Base-by-base conservation (phyloP, 2,797 vertebrate species). In the Macrochelys suwanniensis region DNA sequence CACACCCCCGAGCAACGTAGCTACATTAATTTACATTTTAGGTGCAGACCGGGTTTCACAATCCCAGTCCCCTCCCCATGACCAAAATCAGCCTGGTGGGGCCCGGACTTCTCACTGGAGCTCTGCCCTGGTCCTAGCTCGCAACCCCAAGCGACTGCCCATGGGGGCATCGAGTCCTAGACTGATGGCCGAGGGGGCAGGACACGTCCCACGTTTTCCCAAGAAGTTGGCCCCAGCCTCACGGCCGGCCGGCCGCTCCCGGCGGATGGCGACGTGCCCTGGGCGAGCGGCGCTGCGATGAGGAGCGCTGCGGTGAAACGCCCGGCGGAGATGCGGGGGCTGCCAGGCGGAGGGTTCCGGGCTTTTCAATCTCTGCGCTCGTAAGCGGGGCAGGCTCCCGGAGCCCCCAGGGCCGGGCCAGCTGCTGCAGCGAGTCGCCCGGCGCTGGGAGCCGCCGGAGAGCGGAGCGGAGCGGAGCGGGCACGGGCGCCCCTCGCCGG, bases 211-310 rank as follows among this genome's bases (percentile, higher is more conserved):
- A 8, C 5, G 61, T 19, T 19, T 65, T 4, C 11, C 12, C n/a
- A 1, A 37, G 33, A n/a, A n/a, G 61, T 5, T 19, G n/a, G 61
- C 61, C 21, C 16, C 3, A n/a, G n/a, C 61, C 2, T 5, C 33
- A 9, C 2, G 17, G n/a, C n/a, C n/a, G 17, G 9, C 65, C 0
- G n/a, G 17, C 33, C 65, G 4, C 7, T 17, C 65, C n/a, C 5
- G 4, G 16, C 33, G 1, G n/a, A 5, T 2, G 9, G n/a, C 65
- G n/a, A 33, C n/a, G 33, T 3, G 65, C 65, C 65, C 17, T 9
- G 57, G 16, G 65, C 65, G 11, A 21, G 61, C 33, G 4, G 59
- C 16, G 59, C 31, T 33, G 6, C 59, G 59, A 31, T 7, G 26
- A 13, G 59, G 31, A 12, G 57, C 57, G 57, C 28, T 15, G 61